Evolutionary conservation across 2,113 vertebrate species (phyloP), one percentile per base, ranked within the genome.

Genomic region (Scophthalmus maximus): DNA sequence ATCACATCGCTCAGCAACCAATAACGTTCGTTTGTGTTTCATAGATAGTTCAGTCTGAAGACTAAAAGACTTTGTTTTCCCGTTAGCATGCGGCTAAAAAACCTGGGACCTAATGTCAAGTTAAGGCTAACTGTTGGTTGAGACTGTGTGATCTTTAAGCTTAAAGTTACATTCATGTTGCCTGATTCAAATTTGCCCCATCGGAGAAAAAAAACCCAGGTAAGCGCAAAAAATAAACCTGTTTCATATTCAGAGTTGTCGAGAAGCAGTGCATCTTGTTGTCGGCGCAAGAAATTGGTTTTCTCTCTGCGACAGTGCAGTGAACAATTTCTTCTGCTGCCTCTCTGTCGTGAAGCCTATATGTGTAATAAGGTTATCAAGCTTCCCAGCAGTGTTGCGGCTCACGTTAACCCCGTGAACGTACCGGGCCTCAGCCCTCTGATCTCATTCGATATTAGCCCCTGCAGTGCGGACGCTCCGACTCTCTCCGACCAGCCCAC

Each of bases 401-500:
- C 46, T 47, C 38, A 27, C 23, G 44, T 57, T 73, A 70, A 79
- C 63, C 46, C 30, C n/a, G 12, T 17, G 10, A 42, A 68, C n/a
- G 62, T 34, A 50, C 17, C 26, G 0, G 63, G 58, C n/a, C n/a
- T 17, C 18, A 2, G 25, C 40, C 11, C 52, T 27, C 42, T 53
- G 60, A 70, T 79, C 65, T 60, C 20, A 64, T 81, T 61, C 53
- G 62, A 62, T 59, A 86, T 84, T 58, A 82, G 68, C 65, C 44
- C 36, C 56, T 12, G 47, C 63, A 52, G 66, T 60, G 67, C 69
- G 70, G 1, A 65, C 29, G 72, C 75, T 79, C 52, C 38, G 26
- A 59, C 15, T 51, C 42, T 46, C 68, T 55, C 23, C 2, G 2
- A 68, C 70, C 67, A 65, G 30, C 69, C 55, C 63, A 78, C 84